These are phyloP conservation scores for Odontesthes bonariensis DNA, from an alignment of 2,113 vertebrate species.

Conservation along the genomic window DNA sequence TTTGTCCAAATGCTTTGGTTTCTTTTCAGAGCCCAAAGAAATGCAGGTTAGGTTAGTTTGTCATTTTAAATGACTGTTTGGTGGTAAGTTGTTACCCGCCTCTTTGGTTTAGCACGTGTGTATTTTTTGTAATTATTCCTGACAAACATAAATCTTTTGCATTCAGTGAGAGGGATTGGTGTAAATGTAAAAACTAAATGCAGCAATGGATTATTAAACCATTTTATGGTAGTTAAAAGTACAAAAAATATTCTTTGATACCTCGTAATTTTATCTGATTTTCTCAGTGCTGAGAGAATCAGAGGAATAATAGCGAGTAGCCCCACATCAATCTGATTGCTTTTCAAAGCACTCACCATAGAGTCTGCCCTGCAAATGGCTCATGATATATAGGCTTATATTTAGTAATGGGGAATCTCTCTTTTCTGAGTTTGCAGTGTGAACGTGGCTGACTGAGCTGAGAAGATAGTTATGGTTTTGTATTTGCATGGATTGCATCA, in stretches of 20 bases:
- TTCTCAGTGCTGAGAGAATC: background rate
- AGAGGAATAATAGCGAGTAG: background rate
- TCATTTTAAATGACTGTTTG: too few relatives aligned
- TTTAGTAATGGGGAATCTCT: conserved; percentile 21
- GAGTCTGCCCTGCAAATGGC: conserved; percentile 17
- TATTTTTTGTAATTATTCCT: too few relatives aligned
- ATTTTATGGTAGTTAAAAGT: background rate
- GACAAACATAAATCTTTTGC: too few relatives aligned
- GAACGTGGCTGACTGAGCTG: conserved; percentile 22
- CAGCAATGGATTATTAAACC: background rate
- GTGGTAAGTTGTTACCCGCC: too few relatives aligned
- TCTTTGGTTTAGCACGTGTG: too few relatives aligned
- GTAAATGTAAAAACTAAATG: background rate
- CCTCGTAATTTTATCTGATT: background rate
- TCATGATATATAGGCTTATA: conserved; percentile 40
- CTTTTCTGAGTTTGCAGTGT: conserved; percentile 27
- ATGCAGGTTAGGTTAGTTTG: too few relatives aligned
- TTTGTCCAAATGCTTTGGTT: too few relatives aligned
- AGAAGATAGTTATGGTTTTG: background rate
- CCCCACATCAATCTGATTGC: conserved; percentile 20
- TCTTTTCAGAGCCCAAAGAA: too few relatives aligned
- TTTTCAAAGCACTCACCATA: conserved; percentile 20
- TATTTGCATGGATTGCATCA: conserved; percentile 17
- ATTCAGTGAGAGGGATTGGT: too few relatives aligned
- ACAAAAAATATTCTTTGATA: background rate